Conservation (phyloP, 2,113 vertebrate species). For the Papio anubis region DNA sequence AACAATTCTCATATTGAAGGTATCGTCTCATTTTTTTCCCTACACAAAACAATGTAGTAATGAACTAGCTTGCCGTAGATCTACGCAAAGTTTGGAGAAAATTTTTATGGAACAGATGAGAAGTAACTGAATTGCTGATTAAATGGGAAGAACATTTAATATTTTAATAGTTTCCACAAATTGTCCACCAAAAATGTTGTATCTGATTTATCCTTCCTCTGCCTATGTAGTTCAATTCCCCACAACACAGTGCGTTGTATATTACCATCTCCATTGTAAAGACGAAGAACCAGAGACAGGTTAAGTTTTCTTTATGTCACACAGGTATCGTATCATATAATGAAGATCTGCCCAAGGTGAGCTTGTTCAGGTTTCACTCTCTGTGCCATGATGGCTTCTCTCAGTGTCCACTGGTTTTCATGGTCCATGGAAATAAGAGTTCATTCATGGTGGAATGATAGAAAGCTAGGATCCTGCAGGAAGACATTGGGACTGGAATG, state of each 20-base stretch:
- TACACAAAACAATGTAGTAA: neutral
- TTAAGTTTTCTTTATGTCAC: neutral
- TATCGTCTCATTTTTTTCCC: neutral
- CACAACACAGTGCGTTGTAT: neutral
- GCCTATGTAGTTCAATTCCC: neutral
- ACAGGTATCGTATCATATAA: neutral
- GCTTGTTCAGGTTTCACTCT: neutral
- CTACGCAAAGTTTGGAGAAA: neutral
- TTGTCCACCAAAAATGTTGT: neutral
- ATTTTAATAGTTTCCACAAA: conserved; percentile 36
- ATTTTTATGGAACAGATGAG: conserved; percentile 1
- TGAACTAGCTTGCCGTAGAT: neutral
- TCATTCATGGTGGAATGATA: neutral
- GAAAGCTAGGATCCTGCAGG: neutral
- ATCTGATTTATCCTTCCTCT: neutral
- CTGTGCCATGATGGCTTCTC: neutral
- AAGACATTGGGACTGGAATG: neutral
- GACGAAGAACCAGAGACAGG: neutral
- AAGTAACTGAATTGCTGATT: conserved; percentile 5
- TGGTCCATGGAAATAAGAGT: neutral
- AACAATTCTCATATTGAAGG: neutral
- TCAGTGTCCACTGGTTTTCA: neutral
- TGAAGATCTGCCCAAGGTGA: neutral
- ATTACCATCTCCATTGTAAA: neutral
- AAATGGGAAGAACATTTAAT: conserved; percentile 5